Conservation (phyloP, 2,888 invertebrate species). For the Thymelicus acteon region DNA sequence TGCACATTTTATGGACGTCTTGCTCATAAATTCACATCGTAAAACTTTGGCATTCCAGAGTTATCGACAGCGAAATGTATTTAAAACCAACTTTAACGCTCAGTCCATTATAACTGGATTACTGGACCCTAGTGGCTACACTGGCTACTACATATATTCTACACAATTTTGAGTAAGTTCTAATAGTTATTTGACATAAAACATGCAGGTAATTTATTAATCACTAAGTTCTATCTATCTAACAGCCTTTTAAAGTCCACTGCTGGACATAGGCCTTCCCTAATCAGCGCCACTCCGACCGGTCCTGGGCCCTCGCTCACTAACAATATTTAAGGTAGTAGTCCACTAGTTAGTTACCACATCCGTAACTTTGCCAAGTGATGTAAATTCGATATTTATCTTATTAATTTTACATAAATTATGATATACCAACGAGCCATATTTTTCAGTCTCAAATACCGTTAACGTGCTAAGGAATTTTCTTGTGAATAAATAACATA, state of each 20-base stretch:
- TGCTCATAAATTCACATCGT: slow-evolving; percentile 2
- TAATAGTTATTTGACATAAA: not conserved
- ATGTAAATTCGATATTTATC: not conserved
- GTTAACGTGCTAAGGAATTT: not conserved
- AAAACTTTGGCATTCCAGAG: not conserved
- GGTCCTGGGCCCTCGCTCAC: no score
- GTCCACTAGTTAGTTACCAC: not conserved
- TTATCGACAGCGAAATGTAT: not conserved
- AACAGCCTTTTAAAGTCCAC: no score
- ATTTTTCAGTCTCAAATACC: not conserved
- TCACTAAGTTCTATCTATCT: not conserved
- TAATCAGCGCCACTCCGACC: no score
- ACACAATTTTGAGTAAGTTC: not conserved
- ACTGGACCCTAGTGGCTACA: not conserved
- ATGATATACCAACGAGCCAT: not conserved
- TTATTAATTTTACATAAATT: not conserved
- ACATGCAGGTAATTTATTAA: not conserved
- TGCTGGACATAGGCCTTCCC: no score
- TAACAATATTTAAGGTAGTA: not conserved
- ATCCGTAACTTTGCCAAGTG: not conserved
- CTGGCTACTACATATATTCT: not conserved
- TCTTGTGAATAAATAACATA: slow-evolving; percentile 4
- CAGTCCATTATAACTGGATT: not conserved
- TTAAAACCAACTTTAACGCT: not conserved
- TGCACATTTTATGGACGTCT: slow-evolving; percentile 4